These are phyloP conservation scores for Brachystomella parvula DNA, from an alignment of 1,140 invertebrate species.

Conservation along the genomic window DNA sequence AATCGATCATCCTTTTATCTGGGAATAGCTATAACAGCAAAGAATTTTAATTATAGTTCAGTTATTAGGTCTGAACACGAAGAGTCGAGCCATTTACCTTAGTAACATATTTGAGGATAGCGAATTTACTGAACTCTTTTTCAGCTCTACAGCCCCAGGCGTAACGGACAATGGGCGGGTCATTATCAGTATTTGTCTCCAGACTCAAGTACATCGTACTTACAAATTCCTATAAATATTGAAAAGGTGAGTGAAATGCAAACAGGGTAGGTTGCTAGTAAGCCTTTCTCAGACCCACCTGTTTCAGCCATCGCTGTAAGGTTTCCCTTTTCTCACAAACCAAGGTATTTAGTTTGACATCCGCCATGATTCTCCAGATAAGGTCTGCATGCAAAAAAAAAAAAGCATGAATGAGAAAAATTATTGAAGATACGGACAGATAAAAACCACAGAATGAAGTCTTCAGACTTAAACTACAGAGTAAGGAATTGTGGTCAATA, in stretches of 20 bases:
- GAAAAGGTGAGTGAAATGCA: neutral
- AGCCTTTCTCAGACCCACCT: slow-evolving; percentile 14
- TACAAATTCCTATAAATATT: slow-evolving; percentile 27
- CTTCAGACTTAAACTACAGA: slow-evolving; percentile 24
- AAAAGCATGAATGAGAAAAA: neutral
- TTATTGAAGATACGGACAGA: too few species aligned
- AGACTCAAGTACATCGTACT: slow-evolving; percentile 17
- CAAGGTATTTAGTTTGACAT: slow-evolving; percentile 11
- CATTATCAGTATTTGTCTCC: slow-evolving; percentile 19
- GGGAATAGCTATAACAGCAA: slow-evolving; percentile 5
- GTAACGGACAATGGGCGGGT: slow-evolving; percentile 16
- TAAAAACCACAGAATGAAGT: neutral
- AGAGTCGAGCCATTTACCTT: slow-evolving; percentile 15
- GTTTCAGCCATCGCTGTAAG: slow-evolving; percentile 28
- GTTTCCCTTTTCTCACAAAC: slow-evolving; percentile 14
- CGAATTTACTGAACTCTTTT: slow-evolving; percentile 30
- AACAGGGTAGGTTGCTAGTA: neutral
- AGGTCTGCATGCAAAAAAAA: slow-evolving; percentile 13
- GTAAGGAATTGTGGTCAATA: slow-evolving; percentile 10
- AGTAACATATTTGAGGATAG: slow-evolving; percentile 29
- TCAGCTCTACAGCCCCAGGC: slow-evolving; percentile 31
- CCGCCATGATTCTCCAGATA: slow-evolving; percentile 18
- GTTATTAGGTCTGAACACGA: neutral
- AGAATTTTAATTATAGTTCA: neutral
- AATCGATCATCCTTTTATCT: slow-evolving; percentile 15